Conservation (phyloP, 2,797 vertebrate species). For the Silurus aristotelis region DNA sequence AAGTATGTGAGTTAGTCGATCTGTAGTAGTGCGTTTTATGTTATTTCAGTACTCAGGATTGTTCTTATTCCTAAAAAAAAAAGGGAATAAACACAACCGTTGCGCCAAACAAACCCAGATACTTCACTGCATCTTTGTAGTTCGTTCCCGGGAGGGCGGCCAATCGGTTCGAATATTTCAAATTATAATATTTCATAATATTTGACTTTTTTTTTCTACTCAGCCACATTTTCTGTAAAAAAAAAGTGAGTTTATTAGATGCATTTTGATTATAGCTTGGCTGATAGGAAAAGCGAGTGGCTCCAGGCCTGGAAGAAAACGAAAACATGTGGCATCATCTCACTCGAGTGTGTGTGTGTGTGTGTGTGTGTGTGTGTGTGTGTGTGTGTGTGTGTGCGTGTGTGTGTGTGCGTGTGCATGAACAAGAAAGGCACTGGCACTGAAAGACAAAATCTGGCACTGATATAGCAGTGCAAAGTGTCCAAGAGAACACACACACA, state of each 20-base stretch:
- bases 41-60: background rate
- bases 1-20: background rate
- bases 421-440: slow-evolving; percentile 35
- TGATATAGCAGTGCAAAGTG: slow-evolving; percentile 44
- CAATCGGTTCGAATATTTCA: slow-evolving; percentile 26
- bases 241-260: slow-evolving; percentile 42
- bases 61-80: background rate
- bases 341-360: slow-evolving; percentile 24
- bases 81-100: background rate
- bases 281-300: slow-evolving; percentile 13
- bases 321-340: slow-evolving; percentile 35
- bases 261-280: slow-evolving; percentile 29
- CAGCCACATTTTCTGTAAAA: slow-evolving; percentile 31
- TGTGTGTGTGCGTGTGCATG: slow-evolving; percentile 34
- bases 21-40: background rate
- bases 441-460: slow-evolving; percentile 31
- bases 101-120: background rate
- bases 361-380: slow-evolving; percentile 34
- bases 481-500: slow-evolving; percentile 40
- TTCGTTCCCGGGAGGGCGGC: background rate
- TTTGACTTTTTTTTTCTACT: slow-evolving; percentile 7
- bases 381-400: slow-evolving; percentile 32
- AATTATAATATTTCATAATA: slow-evolving; percentile 26
- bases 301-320: slow-evolving; percentile 17
- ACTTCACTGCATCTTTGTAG: background rate